Percentiles rank a stretch among this genome's conserved stretches.
Evolutionary conservation across 2,888 invertebrate genomes (phyloP).

Genomic region (Reticulitermes lucifugus): DNA sequence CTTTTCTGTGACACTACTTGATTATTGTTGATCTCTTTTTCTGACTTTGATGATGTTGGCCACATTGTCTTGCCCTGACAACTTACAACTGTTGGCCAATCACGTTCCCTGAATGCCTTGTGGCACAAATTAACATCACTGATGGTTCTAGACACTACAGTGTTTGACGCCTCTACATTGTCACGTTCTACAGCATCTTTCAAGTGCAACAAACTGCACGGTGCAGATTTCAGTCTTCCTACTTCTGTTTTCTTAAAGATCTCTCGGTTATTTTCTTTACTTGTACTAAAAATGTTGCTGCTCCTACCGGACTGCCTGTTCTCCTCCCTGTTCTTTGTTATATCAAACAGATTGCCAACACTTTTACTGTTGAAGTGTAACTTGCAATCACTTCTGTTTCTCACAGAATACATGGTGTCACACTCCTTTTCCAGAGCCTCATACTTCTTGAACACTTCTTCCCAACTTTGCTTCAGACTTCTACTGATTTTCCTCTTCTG

Average conservation of each 20-base stretch:
- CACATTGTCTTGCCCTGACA: background rate
- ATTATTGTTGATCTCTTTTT: slow-evolving; percentile 22
- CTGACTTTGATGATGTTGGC: background rate
- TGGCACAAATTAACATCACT: slow-evolving; percentile 8
- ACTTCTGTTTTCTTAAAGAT: background rate
- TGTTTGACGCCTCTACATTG: background rate
- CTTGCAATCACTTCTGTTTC: slow-evolving; percentile 14
- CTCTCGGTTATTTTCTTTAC: background rate
- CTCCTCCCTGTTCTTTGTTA: background rate
- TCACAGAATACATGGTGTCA: slow-evolving; percentile 25
- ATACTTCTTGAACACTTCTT: slow-evolving; percentile 45
- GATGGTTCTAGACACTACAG: slow-evolving; percentile 12
- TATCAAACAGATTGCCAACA: background rate
- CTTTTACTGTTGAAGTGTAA: background rate
- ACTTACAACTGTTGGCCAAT: background rate
- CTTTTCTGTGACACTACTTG: background rate
- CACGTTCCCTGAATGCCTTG: background rate
- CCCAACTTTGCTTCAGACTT: slow-evolving; percentile 43
- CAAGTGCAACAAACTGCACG: slow-evolving; percentile 24
- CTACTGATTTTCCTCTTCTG: slow-evolving; percentile 6
- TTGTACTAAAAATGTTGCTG: background rate
- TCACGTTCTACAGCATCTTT: background rate
- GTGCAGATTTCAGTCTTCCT: slow-evolving; percentile 29
- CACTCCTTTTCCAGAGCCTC: slow-evolving; percentile 49
- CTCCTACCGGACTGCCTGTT: too few relatives aligned